phyloP scores from a whole-genome alignment of 2,797 vertebrate species.

The Phataginus tricuspis region DNA sequence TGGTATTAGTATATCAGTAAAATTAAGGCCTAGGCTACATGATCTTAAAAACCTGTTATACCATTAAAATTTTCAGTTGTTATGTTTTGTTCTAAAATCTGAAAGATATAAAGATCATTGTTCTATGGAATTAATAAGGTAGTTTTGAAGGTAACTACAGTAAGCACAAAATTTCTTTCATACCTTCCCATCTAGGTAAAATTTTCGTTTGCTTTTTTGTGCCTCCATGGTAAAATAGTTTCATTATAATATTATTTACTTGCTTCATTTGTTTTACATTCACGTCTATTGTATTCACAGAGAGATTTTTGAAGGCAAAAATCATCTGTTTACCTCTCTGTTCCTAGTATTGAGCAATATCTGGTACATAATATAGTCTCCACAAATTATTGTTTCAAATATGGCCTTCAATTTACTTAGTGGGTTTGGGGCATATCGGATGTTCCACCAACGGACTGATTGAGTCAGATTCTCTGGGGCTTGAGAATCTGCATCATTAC shows the following conservation, averaged over 20 bases:
- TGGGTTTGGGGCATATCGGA: neutral
- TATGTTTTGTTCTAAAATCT: neutral
- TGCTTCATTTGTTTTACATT: neutral
- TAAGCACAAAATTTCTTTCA: neutral
- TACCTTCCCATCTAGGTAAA: neutral
- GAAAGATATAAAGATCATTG: neutral
- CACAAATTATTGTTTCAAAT: neutral
- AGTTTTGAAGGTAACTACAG: neutral
- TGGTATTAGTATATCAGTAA: neutral
- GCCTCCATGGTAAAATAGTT: neutral
- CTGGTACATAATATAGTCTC: neutral
- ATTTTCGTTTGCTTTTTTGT: neutral
- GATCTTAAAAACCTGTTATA: neutral
- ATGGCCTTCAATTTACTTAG: neutral
- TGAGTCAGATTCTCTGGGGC: neutral
- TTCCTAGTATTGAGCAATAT: neutral
- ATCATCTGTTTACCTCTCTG: neutral
- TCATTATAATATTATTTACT: neutral
- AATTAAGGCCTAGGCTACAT: neutral
- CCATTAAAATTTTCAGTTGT: neutral
- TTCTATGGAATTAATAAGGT: neutral
- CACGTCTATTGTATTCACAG: neutral
- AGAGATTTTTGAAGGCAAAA: neutral
- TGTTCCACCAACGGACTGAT: neutral
- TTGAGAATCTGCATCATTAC: neutral